Percentiles rank a stretch among this genome's conserved stretches.
phyloP scores from a whole-genome alignment of 2,797 vertebrate species.

The Microtus obscurus region DNA sequence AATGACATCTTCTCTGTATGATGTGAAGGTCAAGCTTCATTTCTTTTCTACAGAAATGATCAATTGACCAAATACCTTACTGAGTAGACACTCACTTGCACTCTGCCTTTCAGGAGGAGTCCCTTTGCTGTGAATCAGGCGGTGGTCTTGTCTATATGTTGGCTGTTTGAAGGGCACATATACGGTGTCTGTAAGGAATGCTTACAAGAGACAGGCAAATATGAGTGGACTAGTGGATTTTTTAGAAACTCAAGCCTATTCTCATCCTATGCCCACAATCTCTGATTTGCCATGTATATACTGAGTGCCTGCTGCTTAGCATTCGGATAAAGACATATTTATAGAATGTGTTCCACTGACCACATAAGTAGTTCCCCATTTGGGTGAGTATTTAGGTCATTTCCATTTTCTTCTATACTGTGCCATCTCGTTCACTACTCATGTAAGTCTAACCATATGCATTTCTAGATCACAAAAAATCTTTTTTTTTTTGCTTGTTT shows the following conservation, averaged over 20 bases:
- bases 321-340: neutral
- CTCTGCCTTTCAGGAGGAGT: neutral
- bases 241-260: neutral
- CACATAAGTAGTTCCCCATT: neutral
- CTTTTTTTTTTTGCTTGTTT: neutral
- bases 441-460: neutral
- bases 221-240: neutral
- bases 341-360: neutral
- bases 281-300: neutral
- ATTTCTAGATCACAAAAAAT: neutral
- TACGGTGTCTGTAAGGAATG: neutral
- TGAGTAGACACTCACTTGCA: neutral
- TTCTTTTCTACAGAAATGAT: neutral
- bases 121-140: neutral
- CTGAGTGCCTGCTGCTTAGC: neutral
- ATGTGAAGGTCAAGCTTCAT: neutral
- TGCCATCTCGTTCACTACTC: neutral
- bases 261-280: neutral
- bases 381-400: neutral
- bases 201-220: neutral
- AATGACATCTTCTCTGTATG: neutral
- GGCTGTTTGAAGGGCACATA: neutral
- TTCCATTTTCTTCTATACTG: neutral
- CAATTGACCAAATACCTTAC: fast-evolving
- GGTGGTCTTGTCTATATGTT: neutral